phyloP scores from a whole-genome alignment of 2,113 vertebrate species.

The Paradisaea rubra region DNA sequence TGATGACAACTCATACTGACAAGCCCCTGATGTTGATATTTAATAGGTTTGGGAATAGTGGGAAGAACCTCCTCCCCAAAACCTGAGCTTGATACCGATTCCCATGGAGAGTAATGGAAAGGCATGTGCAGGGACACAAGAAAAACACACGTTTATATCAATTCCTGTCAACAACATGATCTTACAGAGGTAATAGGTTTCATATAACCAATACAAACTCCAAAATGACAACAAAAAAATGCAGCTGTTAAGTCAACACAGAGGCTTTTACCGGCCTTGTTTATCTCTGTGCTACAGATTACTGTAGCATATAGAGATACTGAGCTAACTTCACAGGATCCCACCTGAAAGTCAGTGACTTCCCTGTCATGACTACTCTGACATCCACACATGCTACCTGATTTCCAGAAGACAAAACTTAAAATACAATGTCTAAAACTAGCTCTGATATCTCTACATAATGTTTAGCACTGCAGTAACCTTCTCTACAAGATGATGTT shows the following conservation, averaged over 20 bases:
- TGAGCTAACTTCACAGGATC: background rate
- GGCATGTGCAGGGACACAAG: background rate
- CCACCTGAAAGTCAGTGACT: background rate
- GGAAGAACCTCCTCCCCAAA: background rate
- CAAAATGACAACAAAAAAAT: background rate
- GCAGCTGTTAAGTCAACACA: background rate
- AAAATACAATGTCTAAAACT: background rate
- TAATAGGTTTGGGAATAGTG: background rate
- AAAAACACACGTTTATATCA: background rate
- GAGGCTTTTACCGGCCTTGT: background rate
- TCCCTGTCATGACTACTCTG: background rate
- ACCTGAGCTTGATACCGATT: background rate
- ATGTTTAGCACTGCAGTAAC: background rate
- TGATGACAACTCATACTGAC: background rate
- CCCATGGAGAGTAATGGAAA: background rate
- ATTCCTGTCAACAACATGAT: background rate
- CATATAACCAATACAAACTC: background rate
- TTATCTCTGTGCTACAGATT: background rate
- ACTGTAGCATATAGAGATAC: background rate
- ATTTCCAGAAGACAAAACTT: background rate
- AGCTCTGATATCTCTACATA: background rate
- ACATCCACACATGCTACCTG: background rate
- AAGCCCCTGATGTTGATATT: background rate
- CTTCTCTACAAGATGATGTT: background rate
- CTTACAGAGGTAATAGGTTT: background rate